Evolutionary conservation across 2,797 vertebrate species (phyloP).

Genomic region (Chelon auratus): DNA sequence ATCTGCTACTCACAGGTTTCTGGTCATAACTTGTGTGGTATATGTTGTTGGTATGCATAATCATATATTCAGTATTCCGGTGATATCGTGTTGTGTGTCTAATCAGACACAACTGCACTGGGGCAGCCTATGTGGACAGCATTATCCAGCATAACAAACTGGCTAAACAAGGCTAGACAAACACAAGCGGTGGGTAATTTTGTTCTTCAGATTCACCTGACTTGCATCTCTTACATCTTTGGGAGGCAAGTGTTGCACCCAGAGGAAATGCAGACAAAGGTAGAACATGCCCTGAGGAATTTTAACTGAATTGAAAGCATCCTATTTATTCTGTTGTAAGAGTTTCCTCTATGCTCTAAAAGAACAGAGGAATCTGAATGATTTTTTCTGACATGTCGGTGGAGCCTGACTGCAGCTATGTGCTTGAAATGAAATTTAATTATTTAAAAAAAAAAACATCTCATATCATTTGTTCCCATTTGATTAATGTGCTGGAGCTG

Average conservation of each 20-base stretch:
- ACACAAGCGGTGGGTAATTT: neutral
- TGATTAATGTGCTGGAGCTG: neutral
- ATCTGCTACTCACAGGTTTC: too few species aligned
- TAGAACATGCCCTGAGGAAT: neutral
- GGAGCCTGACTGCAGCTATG: neutral
- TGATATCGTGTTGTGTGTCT: too few species aligned
- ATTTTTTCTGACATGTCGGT: too few species aligned
- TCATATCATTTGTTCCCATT: neutral
- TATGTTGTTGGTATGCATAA: too few species aligned
- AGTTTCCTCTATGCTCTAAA: neutral
- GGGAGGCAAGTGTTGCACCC: slow-evolving; percentile 1
- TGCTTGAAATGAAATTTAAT: neutral
- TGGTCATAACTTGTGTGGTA: too few species aligned
- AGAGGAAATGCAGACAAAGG: slow-evolving; percentile 1
- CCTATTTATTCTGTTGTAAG: neutral
- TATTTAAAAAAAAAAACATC: neutral
- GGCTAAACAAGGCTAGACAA: neutral
- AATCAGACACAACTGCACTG: too few species aligned
- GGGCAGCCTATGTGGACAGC: too few species aligned
- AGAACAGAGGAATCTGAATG: too few species aligned
- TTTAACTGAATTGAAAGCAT: neutral
- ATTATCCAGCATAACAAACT: slow-evolving; percentile 1
- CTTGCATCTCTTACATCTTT: slow-evolving; percentile 7
- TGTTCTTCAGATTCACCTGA: slow-evolving; percentile 7
- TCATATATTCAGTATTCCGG: too few species aligned